Conservation (phyloP, 2,797 vertebrate species). For the Threskiornis aethiopicus region DNA sequence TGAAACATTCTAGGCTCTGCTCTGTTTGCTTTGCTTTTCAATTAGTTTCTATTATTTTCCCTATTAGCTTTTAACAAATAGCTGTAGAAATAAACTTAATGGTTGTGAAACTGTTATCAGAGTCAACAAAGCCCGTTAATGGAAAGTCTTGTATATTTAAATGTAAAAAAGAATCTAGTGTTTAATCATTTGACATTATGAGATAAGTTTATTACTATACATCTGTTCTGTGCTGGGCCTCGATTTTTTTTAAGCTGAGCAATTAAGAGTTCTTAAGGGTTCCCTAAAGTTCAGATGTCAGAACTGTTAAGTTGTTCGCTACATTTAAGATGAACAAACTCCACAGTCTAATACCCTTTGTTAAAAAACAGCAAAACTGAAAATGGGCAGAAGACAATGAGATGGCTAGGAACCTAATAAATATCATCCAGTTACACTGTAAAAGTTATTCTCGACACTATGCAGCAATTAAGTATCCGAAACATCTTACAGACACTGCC, state of each 20-base stretch:
- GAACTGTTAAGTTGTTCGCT: constrained; percentile 44
- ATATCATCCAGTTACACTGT: background rate
- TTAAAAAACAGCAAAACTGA: background rate
- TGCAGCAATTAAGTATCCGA: background rate
- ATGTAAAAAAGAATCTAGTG: constrained; percentile 69
- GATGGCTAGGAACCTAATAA: background rate
- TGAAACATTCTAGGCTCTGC: constrained; percentile 65
- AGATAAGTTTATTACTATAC: constrained; percentile 79
- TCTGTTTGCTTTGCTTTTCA: constrained; percentile 78
- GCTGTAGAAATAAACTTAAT: constrained; percentile 74
- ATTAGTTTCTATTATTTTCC: constrained; percentile 79
- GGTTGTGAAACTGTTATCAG: constrained; percentile 79
- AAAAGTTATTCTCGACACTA: background rate
- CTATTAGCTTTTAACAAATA: constrained; percentile 74
- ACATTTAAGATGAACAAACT: background rate
- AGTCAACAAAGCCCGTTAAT: constrained; percentile 75
- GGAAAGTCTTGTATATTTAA: constrained; percentile 74
- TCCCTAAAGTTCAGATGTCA: constrained; percentile 57
- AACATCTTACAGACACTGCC: background rate
- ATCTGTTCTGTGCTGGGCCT: constrained; percentile 52
- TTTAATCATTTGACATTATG: constrained; percentile 74
- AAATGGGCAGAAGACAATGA: background rate
- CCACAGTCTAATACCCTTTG: background rate
- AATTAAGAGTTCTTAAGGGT: constrained; percentile 55
- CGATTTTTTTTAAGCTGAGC: constrained; percentile 44